Evolutionary conservation across 1,140 invertebrate species (phyloP).

Genomic region (Scaptomyza montana): DNA sequence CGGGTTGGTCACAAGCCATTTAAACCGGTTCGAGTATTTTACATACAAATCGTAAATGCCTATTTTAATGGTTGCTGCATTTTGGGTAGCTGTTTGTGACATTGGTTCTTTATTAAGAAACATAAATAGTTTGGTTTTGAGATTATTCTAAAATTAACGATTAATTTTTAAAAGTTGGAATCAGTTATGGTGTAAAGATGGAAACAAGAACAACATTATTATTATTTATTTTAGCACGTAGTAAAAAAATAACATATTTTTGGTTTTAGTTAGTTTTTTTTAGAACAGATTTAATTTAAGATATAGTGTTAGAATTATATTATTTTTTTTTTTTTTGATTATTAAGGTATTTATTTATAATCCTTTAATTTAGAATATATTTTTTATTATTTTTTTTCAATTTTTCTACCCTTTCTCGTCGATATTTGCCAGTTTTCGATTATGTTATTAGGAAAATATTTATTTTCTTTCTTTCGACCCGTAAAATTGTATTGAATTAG

Average conservation of each 20-base stretch:
- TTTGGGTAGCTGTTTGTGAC: constrained; percentile 36
- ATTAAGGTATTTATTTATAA: not conserved
- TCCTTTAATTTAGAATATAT: not conserved
- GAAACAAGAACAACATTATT: not conserved
- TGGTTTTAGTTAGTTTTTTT: not conserved
- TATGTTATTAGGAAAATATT: too few species aligned
- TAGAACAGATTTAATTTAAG: too few species aligned
- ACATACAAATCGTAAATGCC: constrained; percentile 42
- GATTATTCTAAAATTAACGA: not conserved
- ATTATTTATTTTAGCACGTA: not conserved
- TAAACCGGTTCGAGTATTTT: constrained; percentile 62
- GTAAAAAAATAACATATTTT: not conserved
- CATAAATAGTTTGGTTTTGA: not conserved
- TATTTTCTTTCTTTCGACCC: not conserved
- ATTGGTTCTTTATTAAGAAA: constrained; percentile 12
- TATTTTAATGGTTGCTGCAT: constrained; percentile 49
- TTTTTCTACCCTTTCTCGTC: not conserved
- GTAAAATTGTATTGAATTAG: not conserved
- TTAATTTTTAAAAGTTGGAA: not conserved
- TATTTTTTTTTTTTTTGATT: not conserved
- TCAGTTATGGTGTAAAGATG: not conserved
- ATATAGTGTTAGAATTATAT: not conserved
- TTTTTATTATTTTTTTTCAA: not conserved
- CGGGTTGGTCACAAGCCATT: constrained; percentile 51
- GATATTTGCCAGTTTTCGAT: not conserved